These are phyloP conservation scores for Aurelia sp. DNA, from an alignment of 30 jellyfish, hydroid and myxozoan species.

Conservation along the genomic window DNA sequence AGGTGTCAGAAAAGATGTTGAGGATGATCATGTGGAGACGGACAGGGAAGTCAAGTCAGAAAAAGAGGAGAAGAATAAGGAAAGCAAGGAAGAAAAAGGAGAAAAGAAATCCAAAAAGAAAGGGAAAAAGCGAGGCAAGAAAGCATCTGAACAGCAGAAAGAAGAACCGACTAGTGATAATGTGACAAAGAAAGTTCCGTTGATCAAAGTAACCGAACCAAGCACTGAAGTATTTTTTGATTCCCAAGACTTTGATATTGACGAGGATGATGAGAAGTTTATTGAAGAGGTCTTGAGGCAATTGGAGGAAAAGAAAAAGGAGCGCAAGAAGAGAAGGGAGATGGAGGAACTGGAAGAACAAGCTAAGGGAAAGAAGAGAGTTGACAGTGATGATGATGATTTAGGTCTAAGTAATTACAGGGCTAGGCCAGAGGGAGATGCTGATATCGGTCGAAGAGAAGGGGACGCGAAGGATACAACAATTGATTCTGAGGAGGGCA, in stretches of 20 bases:
- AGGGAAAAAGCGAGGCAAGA: conserved; percentile 24
- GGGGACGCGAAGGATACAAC: no score
- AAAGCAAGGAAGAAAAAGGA: conserved; percentile 1
- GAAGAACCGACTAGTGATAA: not conserved
- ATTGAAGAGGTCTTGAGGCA: conserved; percentile 66
- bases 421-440: not conserved
- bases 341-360: conserved; percentile 40
- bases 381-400: conserved; percentile 8
- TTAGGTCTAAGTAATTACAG: not conserved
- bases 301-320: conserved; percentile 40
- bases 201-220: conserved; percentile 63
- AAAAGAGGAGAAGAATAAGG: conserved; percentile 2
- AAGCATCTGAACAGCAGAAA: not conserved
- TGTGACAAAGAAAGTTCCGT: conserved; percentile 54
- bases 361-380: not conserved
- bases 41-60: not conserved
- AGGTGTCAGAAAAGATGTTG: not conserved
- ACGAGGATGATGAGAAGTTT: conserved; percentile 66
- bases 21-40: not conserved
- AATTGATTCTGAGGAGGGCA: not conserved
- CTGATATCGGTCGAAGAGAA: not conserved
- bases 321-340: conserved; percentile 45
- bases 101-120: conserved; percentile 3
- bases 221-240: conserved; percentile 65
- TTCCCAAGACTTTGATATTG: conserved; percentile 51